These are phyloP conservation scores for Maconellicoccus hirsutus DNA, from an alignment of 1,140 invertebrate genomes.

Conservation along the genomic window DNA sequence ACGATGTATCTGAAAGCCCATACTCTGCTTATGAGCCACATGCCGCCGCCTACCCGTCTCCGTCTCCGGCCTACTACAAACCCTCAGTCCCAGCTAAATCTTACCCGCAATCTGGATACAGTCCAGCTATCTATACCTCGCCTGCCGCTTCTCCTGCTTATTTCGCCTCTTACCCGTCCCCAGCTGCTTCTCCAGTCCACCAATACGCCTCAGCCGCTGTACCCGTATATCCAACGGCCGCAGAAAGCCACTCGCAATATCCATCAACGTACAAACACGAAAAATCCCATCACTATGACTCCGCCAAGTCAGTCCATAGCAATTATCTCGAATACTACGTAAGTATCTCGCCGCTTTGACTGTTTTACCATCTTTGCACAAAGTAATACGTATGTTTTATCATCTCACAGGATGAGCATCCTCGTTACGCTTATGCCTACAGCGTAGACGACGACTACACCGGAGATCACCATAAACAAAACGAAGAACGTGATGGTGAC, in stretches of 20 bases:
- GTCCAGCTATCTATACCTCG: neutral
- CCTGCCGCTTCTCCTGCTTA: neutral
- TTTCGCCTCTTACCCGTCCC: neutral
- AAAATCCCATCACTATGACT: neutral
- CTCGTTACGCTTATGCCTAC: constrained; percentile 41
- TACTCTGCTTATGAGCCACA: neutral
- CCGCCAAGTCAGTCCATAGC: neutral
- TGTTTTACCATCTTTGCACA: too few species aligned
- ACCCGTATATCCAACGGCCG: neutral
- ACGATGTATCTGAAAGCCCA: neutral
- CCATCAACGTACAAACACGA: neutral
- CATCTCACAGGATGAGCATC: constrained; percentile 37
- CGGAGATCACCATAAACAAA: constrained; percentile 50
- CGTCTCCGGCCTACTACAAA: neutral
- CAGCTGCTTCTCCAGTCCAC: neutral
- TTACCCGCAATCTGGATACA: neutral
- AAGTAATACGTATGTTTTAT: too few species aligned
- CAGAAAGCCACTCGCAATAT: neutral
- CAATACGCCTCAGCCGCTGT: neutral
- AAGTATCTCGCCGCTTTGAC: neutral
- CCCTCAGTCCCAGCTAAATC: neutral
- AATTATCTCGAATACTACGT: constrained; percentile 2
- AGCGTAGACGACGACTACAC: constrained; percentile 43
- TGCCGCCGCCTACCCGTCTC: neutral
- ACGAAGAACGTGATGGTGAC: constrained; percentile 47